Base-by-base conservation (phyloP, 1,140 invertebrate genomes). In the Hetaerina americana region DNA sequence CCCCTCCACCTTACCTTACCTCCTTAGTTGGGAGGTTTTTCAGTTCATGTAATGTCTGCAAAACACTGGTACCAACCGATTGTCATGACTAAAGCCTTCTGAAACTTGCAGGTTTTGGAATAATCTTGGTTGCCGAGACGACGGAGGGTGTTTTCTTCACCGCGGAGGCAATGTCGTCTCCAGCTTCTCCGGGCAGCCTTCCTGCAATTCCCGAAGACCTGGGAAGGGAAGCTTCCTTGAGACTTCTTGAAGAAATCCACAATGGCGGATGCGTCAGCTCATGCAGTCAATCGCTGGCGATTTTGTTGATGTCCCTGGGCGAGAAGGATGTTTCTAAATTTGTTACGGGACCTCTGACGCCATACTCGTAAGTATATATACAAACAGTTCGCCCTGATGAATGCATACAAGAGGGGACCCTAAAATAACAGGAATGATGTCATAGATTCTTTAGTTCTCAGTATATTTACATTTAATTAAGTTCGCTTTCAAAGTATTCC, bases 321-420 rank as follows among this genome's bases (percentile, higher is more conserved):
- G 93, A 93, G 78, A 95, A 95, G 80, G 95, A 99, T 84, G 90
- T 99, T 24, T 97, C 94, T n/a, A 97, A 96, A 84, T 86, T 94
- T 77, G 78, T 85, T 66, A 84, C 90, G 66, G 93, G 92, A 31
- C 86, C 88, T 24, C 80, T 93, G 15, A 87, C 90, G 70, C 85
- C 86, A 67, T 87, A 89, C 76, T 87, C 85, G 88, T 89, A 81
- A 85, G 85, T 82, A n/a, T n/a, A n/a, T n/a, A n/a, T n/a, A 25
- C 27, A 70, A 0, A 28, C 31, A 68, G 31, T 74, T 78, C n/a
- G n/a, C n/a, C n/a, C n/a, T n/a, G n/a, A n/a, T n/a, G n/a, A n/a
- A n/a, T n/a, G n/a, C n/a, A n/a, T n/a, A n/a, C n/a, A n/a, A n/a
- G n/a, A n/a, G n/a, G n/a, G n/a, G n/a, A n/a, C n/a, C n/a, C n/a